A percentile compares a stretch with the other conserved stretches of the same genome.
phyloP scores from a whole-genome alignment of 1,140 invertebrate species.

The Brachionus sp. region DNA sequence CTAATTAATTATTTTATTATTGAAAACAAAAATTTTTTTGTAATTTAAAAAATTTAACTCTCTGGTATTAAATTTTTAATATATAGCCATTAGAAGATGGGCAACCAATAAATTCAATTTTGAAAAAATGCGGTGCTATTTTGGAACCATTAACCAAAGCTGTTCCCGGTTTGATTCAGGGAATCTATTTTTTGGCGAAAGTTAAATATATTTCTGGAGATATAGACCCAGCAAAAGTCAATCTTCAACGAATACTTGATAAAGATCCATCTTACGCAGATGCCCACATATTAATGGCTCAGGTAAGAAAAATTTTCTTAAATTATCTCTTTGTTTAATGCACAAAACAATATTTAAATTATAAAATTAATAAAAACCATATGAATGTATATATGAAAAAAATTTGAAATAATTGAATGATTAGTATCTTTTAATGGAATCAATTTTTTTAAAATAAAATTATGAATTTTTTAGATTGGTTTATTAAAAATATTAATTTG shows the following conservation, averaged over 20 bases:
- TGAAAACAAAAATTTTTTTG: background rate
- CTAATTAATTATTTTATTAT: background rate
- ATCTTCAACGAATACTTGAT: conserved; percentile 71
- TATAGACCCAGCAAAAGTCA: conserved; percentile 60
- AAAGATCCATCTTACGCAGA: conserved; percentile 73
- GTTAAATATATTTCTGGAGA: conserved; percentile 74
- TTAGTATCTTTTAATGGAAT: too few relatives aligned
- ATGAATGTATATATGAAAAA: too few relatives aligned
- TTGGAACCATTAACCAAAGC: conserved; percentile 71
- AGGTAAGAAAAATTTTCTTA: conserved; percentile 56
- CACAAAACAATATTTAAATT: too few relatives aligned
- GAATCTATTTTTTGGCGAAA: conserved; percentile 72
- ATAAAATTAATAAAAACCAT: too few relatives aligned
- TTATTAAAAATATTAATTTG: too few relatives aligned
- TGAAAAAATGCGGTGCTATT: conserved; percentile 66
- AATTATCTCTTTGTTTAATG: conserved; percentile 43
- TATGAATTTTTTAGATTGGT: too few relatives aligned
- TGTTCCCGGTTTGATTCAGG: conserved; percentile 75
- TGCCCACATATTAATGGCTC: conserved; percentile 79
- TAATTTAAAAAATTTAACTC: conserved; percentile 8
- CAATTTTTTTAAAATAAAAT: too few relatives aligned
- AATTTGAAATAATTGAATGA: too few relatives aligned
- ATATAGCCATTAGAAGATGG: conserved; percentile 58
- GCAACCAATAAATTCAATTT: conserved; percentile 58
- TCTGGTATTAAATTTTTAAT: conserved; percentile 10